These are phyloP conservation scores for Harpalus rufipes DNA, from an alignment of 2,888 invertebrate genomes.

Conservation along the genomic window DNA sequence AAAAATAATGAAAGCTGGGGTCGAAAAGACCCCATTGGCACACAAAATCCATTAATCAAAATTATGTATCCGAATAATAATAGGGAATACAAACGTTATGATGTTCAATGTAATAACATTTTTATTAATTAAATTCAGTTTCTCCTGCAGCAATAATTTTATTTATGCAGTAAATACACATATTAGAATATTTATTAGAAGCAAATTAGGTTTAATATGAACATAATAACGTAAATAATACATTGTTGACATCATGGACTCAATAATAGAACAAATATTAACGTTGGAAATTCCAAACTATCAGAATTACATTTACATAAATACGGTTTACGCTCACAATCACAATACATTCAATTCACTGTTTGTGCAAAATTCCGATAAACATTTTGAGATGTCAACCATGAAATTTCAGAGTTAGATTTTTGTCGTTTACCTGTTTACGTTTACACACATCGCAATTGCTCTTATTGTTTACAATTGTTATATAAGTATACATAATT, in stretches of 20 bases:
- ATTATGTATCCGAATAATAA: too few species aligned
- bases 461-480: too few species aligned
- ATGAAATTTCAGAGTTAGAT: conserved; percentile 9
- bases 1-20: too few species aligned
- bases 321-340: neutral
- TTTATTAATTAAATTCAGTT: conserved; percentile 13
- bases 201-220: conserved; percentile 35
- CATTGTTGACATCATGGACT: conserved; percentile 43
- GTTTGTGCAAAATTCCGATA: conserved; percentile 29
- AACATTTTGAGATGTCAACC: conserved; percentile 32
- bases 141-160: conserved; percentile 8
- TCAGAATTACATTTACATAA: conserved; percentile 47
- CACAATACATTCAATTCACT: conserved; percentile 10
- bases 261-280: conserved; percentile 39
- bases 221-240: conserved; percentile 24
- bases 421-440: conserved; percentile 11
- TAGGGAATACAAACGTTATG: neutral
- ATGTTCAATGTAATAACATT: neutral
- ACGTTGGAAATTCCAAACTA: conserved; percentile 51
- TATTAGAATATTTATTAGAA: conserved; percentile 53
- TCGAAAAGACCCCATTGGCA: too few species aligned
- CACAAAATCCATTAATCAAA: too few species aligned
- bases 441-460: neutral
- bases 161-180: conserved; percentile 20
- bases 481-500: too few species aligned